phyloP scores from a whole-genome alignment of 2,888 invertebrate species.

The Leptothorax acervorum region DNA sequence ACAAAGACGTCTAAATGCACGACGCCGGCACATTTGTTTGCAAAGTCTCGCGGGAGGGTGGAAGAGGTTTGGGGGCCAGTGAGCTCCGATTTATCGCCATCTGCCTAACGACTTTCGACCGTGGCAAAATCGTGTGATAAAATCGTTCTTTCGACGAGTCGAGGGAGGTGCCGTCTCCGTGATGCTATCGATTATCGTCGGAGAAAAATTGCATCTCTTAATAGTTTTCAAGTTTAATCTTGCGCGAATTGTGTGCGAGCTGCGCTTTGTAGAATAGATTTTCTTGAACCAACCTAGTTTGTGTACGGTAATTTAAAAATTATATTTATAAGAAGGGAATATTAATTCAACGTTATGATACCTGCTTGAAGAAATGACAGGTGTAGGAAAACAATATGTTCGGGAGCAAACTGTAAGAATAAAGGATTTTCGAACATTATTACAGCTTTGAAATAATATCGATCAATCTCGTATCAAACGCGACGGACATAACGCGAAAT shows the following conservation, averaged over 20 bases:
- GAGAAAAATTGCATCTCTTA: slow-evolving; percentile 47
- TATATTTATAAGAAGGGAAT: neutral
- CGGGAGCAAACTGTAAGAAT: neutral
- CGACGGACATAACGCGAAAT: neutral
- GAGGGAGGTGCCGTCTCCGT: slow-evolving; percentile 29
- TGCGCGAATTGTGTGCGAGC: slow-evolving; percentile 26
- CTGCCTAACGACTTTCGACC: slow-evolving; percentile 63
- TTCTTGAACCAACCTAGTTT: neutral
- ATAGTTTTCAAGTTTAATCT: slow-evolving; percentile 45
- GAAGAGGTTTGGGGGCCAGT: slow-evolving; percentile 21
- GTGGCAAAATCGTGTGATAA: slow-evolving; percentile 58
- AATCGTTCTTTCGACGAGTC: slow-evolving; percentile 49
- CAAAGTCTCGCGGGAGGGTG: slow-evolving; percentile 58
- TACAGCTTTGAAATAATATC: slow-evolving; percentile 20
- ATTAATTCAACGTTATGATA: neutral
- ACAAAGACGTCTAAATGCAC: slow-evolving; percentile 70
- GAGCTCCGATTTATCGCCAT: slow-evolving; percentile 61
- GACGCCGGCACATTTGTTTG: slow-evolving; percentile 70
- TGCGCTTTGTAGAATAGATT: neutral
- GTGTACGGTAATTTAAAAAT: neutral
- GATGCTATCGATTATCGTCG: slow-evolving; percentile 39
- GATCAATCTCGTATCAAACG: neutral
- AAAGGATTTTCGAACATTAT: neutral
- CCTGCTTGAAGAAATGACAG: neutral
- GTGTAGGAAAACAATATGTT: neutral